Base-by-base conservation (phyloP, 2,888 invertebrate genomes). In the Phaedon cochleariae region DNA sequence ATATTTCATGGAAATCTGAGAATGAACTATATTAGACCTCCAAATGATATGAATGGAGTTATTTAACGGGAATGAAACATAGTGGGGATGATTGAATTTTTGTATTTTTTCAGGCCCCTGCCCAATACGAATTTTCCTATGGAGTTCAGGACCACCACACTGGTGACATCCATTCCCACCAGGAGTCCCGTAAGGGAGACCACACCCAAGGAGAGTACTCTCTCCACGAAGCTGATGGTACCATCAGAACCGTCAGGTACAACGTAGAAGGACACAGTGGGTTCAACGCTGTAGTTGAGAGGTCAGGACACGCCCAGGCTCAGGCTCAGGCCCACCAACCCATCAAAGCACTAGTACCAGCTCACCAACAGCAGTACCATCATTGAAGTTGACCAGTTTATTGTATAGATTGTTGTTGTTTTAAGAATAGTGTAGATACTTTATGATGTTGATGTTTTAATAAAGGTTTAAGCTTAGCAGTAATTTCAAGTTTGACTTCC, bases 81-180 rank as follows among this genome's bases (percentile, higher is more conserved):
- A n/a, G n/a, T n/a, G n/a, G n/a, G n/a, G n/a, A n/a, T n/a, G n/a
- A 26, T 49, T 18, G 9, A 49, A 37, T 18, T 12, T 12, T n/a
- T 21, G 22, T 18, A 17, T 22, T 34, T 17, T 85, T 71, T 6
- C 52, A 79, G 78, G 76, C 84, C 0, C 86, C 86, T 71, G 87
- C 87, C 21, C 86, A 86, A 81, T 87, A 88, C 76, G 85, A 86
- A 75, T 87, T 86, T 75, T 85, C 86, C 74, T 87, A 88, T 68
- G 85, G 85, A 52, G 87, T 88, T 60, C 84, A 86, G 18, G 87
- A 88, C 65, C 83, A 85, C 63, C 85, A 85, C 68, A 87, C 87
- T 0, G 87, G 87, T 17, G 88, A 88, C 74, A 84, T 85, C 68
- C 87, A 88, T 71, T 84, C 84, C 29, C 88, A 88, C 65, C 81